phyloP scores from a whole-genome alignment of 2,797 vertebrate genomes.

The Cichlasoma orientale region DNA sequence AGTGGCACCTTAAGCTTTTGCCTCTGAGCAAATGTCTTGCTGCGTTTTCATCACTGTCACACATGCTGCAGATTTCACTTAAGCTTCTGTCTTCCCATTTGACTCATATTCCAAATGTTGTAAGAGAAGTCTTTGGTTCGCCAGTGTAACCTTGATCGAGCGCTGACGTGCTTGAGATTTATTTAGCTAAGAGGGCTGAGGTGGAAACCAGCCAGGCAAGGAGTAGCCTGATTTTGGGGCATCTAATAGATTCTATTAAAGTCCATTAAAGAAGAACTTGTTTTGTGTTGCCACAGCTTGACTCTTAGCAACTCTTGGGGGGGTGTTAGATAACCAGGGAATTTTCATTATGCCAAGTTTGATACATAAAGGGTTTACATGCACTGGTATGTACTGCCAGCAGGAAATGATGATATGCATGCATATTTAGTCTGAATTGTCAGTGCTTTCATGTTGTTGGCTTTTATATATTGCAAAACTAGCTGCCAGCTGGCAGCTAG shows the following conservation, averaged over 20 bases:
- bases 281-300: not conserved
- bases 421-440: not conserved
- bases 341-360: not conserved
- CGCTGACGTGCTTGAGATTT: constrained; percentile 22
- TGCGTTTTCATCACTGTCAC: constrained; percentile 58
- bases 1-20: constrained; percentile 31
- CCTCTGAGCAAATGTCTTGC: constrained; percentile 48
- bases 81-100: constrained; percentile 16
- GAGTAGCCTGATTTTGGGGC: constrained; percentile 2
- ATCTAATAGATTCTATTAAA: not conserved
- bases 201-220: constrained; percentile 4
- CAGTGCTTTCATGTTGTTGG: not conserved
- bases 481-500: not conserved
- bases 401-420: not conserved
- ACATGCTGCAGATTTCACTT: constrained; percentile 19
- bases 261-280: not conserved
- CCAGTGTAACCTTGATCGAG: constrained; percentile 20
- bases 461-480: not conserved
- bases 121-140: constrained; percentile 4
- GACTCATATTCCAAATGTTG: constrained; percentile 40
- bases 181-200: not conserved
- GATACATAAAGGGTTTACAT: not conserved
- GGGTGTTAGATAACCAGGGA: not conserved
- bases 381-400: not conserved
- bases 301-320: not conserved